A percentile compares a stretch with the other conserved stretches of the same genome.
phyloP scores from a whole-genome alignment of 2,888 invertebrate species.

The Amphipyra tragopoginis region DNA sequence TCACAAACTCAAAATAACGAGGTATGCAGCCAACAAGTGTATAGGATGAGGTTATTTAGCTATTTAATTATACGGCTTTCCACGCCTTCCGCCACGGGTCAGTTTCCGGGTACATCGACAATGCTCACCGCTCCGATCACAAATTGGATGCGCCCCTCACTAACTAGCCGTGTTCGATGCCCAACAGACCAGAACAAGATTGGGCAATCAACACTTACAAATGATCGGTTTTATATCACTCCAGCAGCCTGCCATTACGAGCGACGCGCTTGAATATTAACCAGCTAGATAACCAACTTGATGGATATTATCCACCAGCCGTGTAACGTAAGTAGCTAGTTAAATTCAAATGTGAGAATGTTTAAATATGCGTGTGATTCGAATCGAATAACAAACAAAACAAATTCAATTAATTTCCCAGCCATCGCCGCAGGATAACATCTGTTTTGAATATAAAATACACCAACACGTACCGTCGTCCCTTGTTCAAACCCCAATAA shows the following conservation, averaged over 20 bases:
- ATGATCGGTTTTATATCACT: slow-evolving; percentile 58
- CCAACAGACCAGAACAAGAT: slow-evolving; percentile 65
- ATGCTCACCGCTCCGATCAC: slow-evolving; percentile 62
- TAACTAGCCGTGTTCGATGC: slow-evolving; percentile 59
- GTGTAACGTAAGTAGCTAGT: slow-evolving; percentile 60
- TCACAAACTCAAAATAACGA: slow-evolving; percentile 43
- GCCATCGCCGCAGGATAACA: slow-evolving; percentile 82
- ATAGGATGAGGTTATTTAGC: slow-evolving; percentile 70
- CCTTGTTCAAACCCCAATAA: slow-evolving; percentile 82
- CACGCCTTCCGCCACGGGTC: slow-evolving; percentile 75
- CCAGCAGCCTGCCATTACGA: slow-evolving; percentile 35
- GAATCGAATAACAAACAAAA: slow-evolving; percentile 83
- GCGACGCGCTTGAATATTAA: slow-evolving; percentile 59
- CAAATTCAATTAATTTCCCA: slow-evolving; percentile 86
- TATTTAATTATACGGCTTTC: slow-evolving; percentile 81
- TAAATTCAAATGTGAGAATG: slow-evolving; percentile 77
- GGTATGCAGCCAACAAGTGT: slow-evolving; percentile 60
- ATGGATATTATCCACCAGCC: slow-evolving; percentile 56
- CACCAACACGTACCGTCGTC: slow-evolving; percentile 75
- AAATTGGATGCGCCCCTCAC: slow-evolving; percentile 69
- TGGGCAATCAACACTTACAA: slow-evolving; percentile 65
- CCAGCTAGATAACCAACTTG: slow-evolving; percentile 56
- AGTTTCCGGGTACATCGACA: slow-evolving; percentile 72
- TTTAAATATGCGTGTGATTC: slow-evolving; percentile 81
- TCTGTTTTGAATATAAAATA: slow-evolving; percentile 89